phyloP scores from a whole-genome alignment of 2,113 vertebrate species.

The Petrocephalus microphthalmus region DNA sequence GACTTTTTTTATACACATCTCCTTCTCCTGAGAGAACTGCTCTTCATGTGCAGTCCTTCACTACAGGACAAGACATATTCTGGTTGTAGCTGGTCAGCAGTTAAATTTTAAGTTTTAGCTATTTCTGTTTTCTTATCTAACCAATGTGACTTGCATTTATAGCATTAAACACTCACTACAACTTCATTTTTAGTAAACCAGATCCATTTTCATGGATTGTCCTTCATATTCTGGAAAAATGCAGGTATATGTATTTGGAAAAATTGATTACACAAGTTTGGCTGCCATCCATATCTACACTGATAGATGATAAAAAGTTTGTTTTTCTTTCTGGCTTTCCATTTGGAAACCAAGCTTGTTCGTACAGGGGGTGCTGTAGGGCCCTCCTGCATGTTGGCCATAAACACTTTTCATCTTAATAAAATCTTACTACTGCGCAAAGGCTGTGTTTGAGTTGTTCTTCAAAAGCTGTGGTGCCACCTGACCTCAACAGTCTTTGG shows the following conservation, averaged over 20 bases:
- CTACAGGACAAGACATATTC: not conserved
- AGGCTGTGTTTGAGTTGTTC: slow-evolving; percentile 1
- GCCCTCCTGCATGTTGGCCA: slow-evolving; percentile 39
- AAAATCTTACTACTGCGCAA: slow-evolving; percentile 37
- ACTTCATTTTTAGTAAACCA: not conserved
- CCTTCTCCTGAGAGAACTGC: not conserved
- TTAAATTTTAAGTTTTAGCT: not conserved
- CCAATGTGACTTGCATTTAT: not conserved
- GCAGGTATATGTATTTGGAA: not conserved
- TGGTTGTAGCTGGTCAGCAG: not conserved
- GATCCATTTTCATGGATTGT: slow-evolving; percentile 1
- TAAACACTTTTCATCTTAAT: slow-evolving; percentile 37
- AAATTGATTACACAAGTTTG: not conserved
- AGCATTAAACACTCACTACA: not conserved
- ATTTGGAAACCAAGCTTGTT: not conserved
- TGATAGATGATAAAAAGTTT: not conserved
- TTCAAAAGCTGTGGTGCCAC: not conserved
- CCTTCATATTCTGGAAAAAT: not conserved
- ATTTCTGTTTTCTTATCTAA: not conserved
- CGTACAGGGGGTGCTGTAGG: slow-evolving; percentile 18
- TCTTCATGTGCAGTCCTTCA: not conserved
- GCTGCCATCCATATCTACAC: not conserved
- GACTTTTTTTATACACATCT: not conserved
- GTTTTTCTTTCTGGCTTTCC: not conserved
- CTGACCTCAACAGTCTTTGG: not conserved